Evolutionary conservation across 1,140 invertebrate genomes (phyloP), one percentile per base, ranked within the genome.

Genomic region (Solen grandis): DNA sequence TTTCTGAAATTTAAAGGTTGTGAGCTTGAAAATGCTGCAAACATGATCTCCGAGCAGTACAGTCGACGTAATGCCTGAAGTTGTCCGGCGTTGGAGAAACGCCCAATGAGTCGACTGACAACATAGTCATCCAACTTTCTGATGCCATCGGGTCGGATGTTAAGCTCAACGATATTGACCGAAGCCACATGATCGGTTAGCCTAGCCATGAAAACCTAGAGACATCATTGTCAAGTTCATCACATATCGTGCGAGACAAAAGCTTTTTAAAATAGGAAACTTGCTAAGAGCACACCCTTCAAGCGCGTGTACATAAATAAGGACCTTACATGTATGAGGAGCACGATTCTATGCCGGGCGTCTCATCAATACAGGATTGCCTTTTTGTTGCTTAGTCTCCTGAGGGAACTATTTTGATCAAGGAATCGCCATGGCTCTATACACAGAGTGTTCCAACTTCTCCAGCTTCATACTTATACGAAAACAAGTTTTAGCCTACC

Each of bases 171-270:
- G 65, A 69, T 8, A 69, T 41, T 22, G 35, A 69, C 38, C 16
- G 65, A 50, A 22, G 14, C 1, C 65, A 69, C 52, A 36, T 36
- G 19, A 25, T 69, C 22, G 65, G 65, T 5, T 36, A 66, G 16
- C 14, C 36, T n/a, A 38, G 52, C 16, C 52, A 55, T 22, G n/a
- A 22, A 46, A 46, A 22, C 66, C 35, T n/a, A 19, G 54, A 36
- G 8, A 35, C 94, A 31, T 93, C 93, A 85, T 94, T 89, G 65
- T 75, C 74, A 50, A 94, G 93, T 74, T 93, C 93, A 66, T 46
- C 85, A 79, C 84, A 16, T 59, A 83, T 41, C 31, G 25, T 1
- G 31, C 66, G 14, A 33, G 52, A 13, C 52, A 55, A 35, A 70
- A 33, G 22, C 16, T 72, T 8, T 55, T 27, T 25, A 22, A 31